Percentiles rank a stretch among this genome's conserved stretches.
Evolutionary conservation across 2,797 vertebrate genomes (phyloP).

Genomic region (Tympanoctomys barrerae): DNA sequence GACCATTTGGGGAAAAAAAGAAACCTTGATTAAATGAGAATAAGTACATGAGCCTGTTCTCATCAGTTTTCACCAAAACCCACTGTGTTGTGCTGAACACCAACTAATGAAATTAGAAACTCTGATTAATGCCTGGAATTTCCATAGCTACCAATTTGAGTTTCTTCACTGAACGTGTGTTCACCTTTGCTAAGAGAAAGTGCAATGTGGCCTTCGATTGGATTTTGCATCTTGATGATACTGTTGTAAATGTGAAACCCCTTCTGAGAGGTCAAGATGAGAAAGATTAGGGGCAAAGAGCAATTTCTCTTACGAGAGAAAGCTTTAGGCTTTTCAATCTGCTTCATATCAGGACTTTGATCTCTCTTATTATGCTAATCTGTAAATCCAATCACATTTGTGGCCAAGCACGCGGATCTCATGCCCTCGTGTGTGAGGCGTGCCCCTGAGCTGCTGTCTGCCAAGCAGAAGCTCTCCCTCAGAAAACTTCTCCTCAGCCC

Average conservation of each 20-base stretch:
- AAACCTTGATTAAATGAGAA: conserved; percentile 33
- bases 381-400: conserved; percentile 77
- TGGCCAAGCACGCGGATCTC: conserved; percentile 40
- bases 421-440: not conserved
- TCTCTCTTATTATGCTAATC: conserved; percentile 77
- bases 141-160: conserved; percentile 65
- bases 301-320: conserved; percentile 69
- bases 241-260: conserved; percentile 58
- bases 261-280: conserved; percentile 70
- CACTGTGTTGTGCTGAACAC: not conserved
- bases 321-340: conserved; percentile 61
- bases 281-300: conserved; percentile 67
- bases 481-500: conserved; percentile 37
- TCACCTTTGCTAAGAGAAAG: conserved; percentile 59
- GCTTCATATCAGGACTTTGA: conserved; percentile 74
- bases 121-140: conserved; percentile 69
- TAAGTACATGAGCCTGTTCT: not conserved
- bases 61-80: not conserved
- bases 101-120: conserved; percentile 64
- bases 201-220: conserved; percentile 58
- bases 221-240: conserved; percentile 70
- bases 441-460: not conserved
- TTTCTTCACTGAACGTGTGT: conserved; percentile 56
- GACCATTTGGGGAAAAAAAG: not conserved
- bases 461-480: not conserved